Percentiles rank a stretch among this genome's conserved stretches.
phyloP scores from a whole-genome alignment of 2,113 vertebrate species.

The Clarias magur region DNA sequence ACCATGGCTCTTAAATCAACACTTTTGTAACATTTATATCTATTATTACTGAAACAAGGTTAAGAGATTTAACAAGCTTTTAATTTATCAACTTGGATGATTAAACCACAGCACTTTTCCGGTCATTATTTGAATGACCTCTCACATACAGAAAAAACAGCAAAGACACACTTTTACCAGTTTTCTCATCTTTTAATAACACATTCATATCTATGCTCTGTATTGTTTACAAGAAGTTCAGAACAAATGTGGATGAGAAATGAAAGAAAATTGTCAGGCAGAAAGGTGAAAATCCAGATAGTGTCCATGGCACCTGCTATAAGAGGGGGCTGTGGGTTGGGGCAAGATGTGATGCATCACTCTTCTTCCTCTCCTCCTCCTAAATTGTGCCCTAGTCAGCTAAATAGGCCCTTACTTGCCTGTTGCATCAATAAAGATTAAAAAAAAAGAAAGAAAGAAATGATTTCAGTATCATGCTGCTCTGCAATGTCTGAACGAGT shows the following conservation, averaged over 20 bases:
- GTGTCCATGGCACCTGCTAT: conserved; percentile 63
- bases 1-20: not conserved
- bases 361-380: conserved; percentile 53
- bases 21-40: not conserved
- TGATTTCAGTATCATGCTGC: conserved; percentile 59
- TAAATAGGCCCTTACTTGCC: conserved; percentile 68
- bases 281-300: conserved; percentile 73
- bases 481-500: conserved; percentile 67
- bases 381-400: conserved; percentile 56
- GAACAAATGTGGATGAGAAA: conserved; percentile 78
- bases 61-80: not conserved
- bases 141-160: not conserved
- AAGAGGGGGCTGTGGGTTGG: conserved; percentile 51
- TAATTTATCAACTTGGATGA: not conserved
- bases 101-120: not conserved
- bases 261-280: conserved; percentile 73
- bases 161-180: conserved; percentile 41
- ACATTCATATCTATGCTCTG: conserved; percentile 83
- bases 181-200: conserved; percentile 80
- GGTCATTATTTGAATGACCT: not conserved
- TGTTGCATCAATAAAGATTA: conserved; percentile 65
- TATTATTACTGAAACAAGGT: too few relatives aligned
- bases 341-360: conserved; percentile 32
- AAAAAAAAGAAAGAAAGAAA: conserved; percentile 42
- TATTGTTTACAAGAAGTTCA: conserved; percentile 81